Percentiles rank a stretch among this genome's conserved stretches.
Evolutionary conservation across 2,797 vertebrate genomes (phyloP).

Genomic region (Schizothorax lantsangensis): DNA sequence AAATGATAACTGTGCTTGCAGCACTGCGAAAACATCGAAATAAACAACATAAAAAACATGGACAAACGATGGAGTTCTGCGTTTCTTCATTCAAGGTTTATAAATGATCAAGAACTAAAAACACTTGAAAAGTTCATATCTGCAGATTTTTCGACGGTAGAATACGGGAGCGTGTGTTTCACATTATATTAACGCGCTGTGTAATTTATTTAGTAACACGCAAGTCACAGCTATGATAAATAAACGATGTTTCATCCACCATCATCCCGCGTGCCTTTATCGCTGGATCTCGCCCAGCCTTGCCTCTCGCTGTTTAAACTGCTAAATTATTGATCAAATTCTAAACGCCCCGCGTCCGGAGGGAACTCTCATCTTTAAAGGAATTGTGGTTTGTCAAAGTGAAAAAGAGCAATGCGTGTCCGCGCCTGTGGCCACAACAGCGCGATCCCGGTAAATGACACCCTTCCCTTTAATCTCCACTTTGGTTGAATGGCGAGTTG

Average conservation of each 20-base stretch:
- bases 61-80: not conserved
- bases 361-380: conserved; percentile 80
- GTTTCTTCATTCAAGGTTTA: not conserved
- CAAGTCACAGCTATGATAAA: conserved; percentile 52
- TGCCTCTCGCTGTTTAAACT: conserved; percentile 73
- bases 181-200: conserved; percentile 7
- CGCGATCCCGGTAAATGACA: conserved; percentile 77
- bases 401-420: conserved; percentile 76
- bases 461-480: conserved; percentile 74
- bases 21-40: not conserved
- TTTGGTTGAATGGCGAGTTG: conserved; percentile 71
- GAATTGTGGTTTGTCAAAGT: conserved; percentile 65
- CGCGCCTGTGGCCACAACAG: conserved; percentile 76
- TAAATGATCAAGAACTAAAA: not conserved
- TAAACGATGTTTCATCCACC: conserved; percentile 51
- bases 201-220: conserved; percentile 45
- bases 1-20: not conserved
- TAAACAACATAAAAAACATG: not conserved
- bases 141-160: not conserved
- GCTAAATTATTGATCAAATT: conserved; percentile 83
- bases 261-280: conserved; percentile 69
- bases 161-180: not conserved
- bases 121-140: not conserved
- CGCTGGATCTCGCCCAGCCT: conserved; percentile 69
- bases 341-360: conserved; percentile 75